Evolutionary conservation across 1,140 invertebrate species (phyloP).

Genomic region (Drosophila repletoides): DNA sequence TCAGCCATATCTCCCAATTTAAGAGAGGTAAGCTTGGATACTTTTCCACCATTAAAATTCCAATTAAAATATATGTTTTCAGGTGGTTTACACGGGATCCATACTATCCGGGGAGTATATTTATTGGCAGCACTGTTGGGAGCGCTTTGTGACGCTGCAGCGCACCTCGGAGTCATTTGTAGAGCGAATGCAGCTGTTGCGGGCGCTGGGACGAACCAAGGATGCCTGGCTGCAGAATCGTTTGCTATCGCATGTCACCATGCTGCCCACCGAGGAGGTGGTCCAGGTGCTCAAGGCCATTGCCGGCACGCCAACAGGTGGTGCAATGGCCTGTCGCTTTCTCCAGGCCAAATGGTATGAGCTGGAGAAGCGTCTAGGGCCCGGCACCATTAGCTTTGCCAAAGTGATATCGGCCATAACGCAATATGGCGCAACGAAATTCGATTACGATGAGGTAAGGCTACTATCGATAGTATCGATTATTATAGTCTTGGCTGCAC

Average conservation of each 20-base stretch:
- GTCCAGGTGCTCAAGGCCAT: constrained; percentile 87
- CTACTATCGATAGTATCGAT: too few species aligned
- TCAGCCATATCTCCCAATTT: constrained; percentile 76
- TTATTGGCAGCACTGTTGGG: constrained; percentile 90
- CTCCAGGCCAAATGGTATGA: constrained; percentile 88
- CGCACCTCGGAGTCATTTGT: constrained; percentile 85
- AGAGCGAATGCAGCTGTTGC: constrained; percentile 87
- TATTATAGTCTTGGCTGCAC: too few species aligned
- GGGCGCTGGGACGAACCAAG: constrained; percentile 86
- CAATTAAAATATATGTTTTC: not conserved
- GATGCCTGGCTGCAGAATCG: constrained; percentile 89
- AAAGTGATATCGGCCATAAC: constrained; percentile 87
- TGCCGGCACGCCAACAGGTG: constrained; percentile 87
- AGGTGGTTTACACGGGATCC: constrained; percentile 81
- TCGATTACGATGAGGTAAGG: constrained; percentile 88
- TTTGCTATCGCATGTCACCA: constrained; percentile 86
- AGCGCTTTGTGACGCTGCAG: constrained; percentile 84
- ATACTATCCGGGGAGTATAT: constrained; percentile 85
- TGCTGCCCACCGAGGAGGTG: constrained; percentile 88
- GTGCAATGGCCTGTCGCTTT: constrained; percentile 89
- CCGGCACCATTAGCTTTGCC: constrained; percentile 87
- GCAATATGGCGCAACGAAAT: constrained; percentile 87
- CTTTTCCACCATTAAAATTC: not conserved
- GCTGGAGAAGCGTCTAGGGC: constrained; percentile 86
- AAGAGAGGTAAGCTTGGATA: constrained; percentile 54